Evolutionary conservation across 2,113 vertebrate genomes (phyloP), one percentile per base, ranked within the genome.

Genomic region (Pao palembangensis): DNA sequence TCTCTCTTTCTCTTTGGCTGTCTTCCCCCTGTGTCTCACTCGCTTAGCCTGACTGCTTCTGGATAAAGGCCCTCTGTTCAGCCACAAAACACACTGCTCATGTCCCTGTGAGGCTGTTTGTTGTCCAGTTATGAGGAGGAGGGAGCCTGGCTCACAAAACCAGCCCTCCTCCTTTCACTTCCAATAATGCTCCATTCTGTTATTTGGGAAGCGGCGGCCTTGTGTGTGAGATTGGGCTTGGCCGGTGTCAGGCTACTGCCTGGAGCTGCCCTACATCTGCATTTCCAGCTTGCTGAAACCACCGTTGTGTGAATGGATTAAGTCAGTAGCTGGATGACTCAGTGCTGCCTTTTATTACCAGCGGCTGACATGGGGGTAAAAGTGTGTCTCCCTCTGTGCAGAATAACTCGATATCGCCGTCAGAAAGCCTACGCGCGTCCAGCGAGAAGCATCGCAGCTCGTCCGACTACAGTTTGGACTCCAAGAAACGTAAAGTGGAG

Each of bases 351-450:
- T 69, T 58, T 25, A 52, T 76, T 55, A 71, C 17, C 14, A 47
- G 25, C 38, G 60, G 65, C 65, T 43, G 25, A 76, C 79, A 61
- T 51, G 70, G 50, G 68, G 74, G 73, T 83, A 61, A 83, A 74
- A n/a, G 47, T 49, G 2, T 49, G 23, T 50, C 79, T 80, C 61
- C 62, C 51, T 55, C 58, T 56, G 60, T 41, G 70, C 91, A 98
- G 96, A 98, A 98, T 70, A 98, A 96, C 69, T 98, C 95, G 0
- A 93, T 98, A 66, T 98, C 96, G 0, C 96, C 96, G 12, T 94
- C 95, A 1, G 96, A 98, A 75, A 98, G 96, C 84, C 89, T 98
- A 69, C 88, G 94, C 51, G 85, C 91, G 21, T 90, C 91, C 85
- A 96, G 93, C 0, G 95, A 98, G 85, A 98, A 98, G 76, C 96